These are phyloP conservation scores for Nixonia krombeini DNA, from an alignment of 1,140 invertebrate genomes.

Conservation along the genomic window DNA sequence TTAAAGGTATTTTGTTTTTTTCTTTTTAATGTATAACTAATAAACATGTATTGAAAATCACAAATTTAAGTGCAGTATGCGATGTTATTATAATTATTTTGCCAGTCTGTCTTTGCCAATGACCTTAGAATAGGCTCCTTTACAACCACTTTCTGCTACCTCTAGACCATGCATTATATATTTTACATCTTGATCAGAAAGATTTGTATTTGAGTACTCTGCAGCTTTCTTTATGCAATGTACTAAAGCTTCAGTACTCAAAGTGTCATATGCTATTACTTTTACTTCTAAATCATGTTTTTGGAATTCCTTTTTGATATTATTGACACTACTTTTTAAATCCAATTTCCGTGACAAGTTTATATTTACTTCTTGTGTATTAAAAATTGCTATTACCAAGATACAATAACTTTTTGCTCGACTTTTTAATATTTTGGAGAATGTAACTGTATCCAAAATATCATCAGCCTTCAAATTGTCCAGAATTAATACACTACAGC, in stretches of 20 bases:
- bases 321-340: slow-evolving; percentile 29
- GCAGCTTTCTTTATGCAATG: slow-evolving; percentile 58
- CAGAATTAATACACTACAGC: slow-evolving; percentile 57
- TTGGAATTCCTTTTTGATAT: slow-evolving; percentile 36
- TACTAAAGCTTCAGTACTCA: slow-evolving; percentile 43
- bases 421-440: slow-evolving; percentile 29
- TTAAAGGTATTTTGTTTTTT: too few species aligned
- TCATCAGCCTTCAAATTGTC: slow-evolving; percentile 59
- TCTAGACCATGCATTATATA: slow-evolving; percentile 48
- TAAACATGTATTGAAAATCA: too few species aligned
- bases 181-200: slow-evolving; percentile 43
- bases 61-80: too few species aligned
- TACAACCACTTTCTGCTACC: slow-evolving; percentile 57
- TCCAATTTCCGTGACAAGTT: slow-evolving; percentile 42
- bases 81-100: too few species aligned
- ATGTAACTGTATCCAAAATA: slow-evolving; percentile 31
- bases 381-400: slow-evolving; percentile 55
- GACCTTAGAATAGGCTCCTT: slow-evolving; percentile 64
- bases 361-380: slow-evolving; percentile 46
- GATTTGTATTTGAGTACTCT: slow-evolving; percentile 22
- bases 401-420: slow-evolving; percentile 39
- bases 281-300: slow-evolving; percentile 29
- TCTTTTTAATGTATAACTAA: too few species aligned
- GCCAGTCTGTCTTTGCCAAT: too few species aligned
- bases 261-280: slow-evolving; percentile 43